Base-by-base conservation (phyloP, 1,140 invertebrate species). In the Acromyrmex heyeri region DNA sequence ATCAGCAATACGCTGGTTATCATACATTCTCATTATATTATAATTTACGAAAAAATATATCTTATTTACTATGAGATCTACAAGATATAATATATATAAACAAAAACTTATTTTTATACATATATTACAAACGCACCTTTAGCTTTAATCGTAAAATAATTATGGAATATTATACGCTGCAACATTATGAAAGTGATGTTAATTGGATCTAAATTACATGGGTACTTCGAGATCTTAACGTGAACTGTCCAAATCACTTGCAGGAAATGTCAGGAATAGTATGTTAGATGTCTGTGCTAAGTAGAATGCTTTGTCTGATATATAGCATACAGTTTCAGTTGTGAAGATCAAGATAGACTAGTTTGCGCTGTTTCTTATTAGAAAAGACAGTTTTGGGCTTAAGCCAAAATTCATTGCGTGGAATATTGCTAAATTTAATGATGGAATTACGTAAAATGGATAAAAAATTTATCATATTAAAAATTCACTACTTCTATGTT, bases 231-330 rank as follows among this genome's bases (percentile, higher is more conserved):
- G 72, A 89, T 87, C 88, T 50, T 65, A 75, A 48, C 83, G 75
- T 18, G 48, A 89, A 72, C 85, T 77, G 76, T 82, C 61, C 55
- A 59, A 87, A 87, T 75, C 61, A 72, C 44, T 89, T 78, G 78
- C 81, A 67, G 73, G 85, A 75, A 89, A 67, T 61, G 85, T 83
- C 65, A 30, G 50, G 67, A 55, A 38, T 70, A 72, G 24, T 50
- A n/a, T 30, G 70, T 62, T 62, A 14, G 65, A 87, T 73, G 48
- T 83, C 79, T 83, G 62, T 44, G 18, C 27, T 75, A 86, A 65
- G 85, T 88, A 79, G 53, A 67, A 3, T 24, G 30, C 82, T 86
- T 76, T 73, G 73, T 83, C 61, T 69, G 30, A 78, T 62, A 59
- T 78, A 78, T 50, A 62, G 21, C 55, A 59, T 38, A 75, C 53